phyloP scores from a whole-genome alignment of 2,113 vertebrate genomes.

The Castor canadensis region DNA sequence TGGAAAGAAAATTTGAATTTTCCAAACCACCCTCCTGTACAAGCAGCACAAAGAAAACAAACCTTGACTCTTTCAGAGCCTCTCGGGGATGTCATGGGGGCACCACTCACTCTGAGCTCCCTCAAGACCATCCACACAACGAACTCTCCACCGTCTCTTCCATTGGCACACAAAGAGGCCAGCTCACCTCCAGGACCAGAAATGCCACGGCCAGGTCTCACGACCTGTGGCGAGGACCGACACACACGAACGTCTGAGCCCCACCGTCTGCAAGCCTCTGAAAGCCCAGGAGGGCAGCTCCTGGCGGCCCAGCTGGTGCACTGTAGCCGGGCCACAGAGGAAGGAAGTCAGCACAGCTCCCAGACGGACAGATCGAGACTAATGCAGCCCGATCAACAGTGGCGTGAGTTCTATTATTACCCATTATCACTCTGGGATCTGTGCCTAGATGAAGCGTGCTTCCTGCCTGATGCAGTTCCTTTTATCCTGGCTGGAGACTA shows the following conservation, averaged over 20 bases:
- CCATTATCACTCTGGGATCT: slow-evolving; percentile 91
- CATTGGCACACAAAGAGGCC: slow-evolving; percentile 69
- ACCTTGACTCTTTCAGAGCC: slow-evolving; percentile 38
- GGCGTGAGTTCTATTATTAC: slow-evolving; percentile 91
- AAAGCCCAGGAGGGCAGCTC: slow-evolving; percentile 75
- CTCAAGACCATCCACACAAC: slow-evolving; percentile 81
- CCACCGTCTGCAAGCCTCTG: slow-evolving; percentile 46
- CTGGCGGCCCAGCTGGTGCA: slow-evolving; percentile 77
- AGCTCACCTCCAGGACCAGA: slow-evolving; percentile 56
- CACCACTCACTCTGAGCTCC: slow-evolving; percentile 23
- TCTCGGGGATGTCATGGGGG: slow-evolving; percentile 56
- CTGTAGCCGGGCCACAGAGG: slow-evolving; percentile 66
- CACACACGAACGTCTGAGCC: slow-evolving; percentile 58
- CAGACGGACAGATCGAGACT: slow-evolving; percentile 79
- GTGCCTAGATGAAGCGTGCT: slow-evolving; percentile 88
- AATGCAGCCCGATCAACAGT: slow-evolving; percentile 82
- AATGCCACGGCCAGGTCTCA: slow-evolving; percentile 58
- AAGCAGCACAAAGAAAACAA: slow-evolving; percentile 74
- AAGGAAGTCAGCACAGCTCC: slow-evolving; percentile 84
- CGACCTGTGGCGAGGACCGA: slow-evolving; percentile 72
- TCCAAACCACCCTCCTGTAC: slow-evolving; percentile 1
- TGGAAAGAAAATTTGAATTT: slow-evolving; percentile 56
- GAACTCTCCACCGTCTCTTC: slow-evolving; percentile 56
- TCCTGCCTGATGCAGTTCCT: slow-evolving; percentile 91
- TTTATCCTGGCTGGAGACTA: slow-evolving; percentile 87